Evolutionary conservation across 2,113 vertebrate species (phyloP).

Genomic region (Mystacornis crossleyi): DNA sequence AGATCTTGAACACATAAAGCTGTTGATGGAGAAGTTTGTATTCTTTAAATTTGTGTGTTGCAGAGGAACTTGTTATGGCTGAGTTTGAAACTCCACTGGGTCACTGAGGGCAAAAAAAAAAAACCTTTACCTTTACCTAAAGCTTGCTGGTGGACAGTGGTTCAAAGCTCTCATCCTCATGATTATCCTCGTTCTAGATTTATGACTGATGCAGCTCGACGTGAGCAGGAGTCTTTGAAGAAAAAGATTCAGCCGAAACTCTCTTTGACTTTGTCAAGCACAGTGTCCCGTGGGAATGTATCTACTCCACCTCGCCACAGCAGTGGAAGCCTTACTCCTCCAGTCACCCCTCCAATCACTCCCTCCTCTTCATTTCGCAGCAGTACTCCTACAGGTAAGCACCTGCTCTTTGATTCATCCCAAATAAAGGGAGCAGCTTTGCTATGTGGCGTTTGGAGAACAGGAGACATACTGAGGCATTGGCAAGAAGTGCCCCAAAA

Average conservation of each 20-base stretch:
- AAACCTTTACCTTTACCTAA: background rate
- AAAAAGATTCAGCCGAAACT: constrained; percentile 96
- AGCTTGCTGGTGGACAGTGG: background rate
- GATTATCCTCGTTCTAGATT: constrained; percentile 80
- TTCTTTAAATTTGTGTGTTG: background rate
- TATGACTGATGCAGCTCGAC: constrained; percentile 95
- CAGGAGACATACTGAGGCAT: background rate
- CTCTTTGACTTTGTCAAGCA: constrained; percentile 87
- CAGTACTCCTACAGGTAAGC: constrained; percentile 95
- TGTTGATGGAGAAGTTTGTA: background rate
- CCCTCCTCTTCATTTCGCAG: constrained; percentile 97
- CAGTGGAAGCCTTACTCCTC: constrained; percentile 97
- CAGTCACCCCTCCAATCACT: constrained; percentile 96
- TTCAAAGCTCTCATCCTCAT: background rate
- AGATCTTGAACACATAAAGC: background rate
- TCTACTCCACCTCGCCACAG: constrained; percentile 92
- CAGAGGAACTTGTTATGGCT: background rate
- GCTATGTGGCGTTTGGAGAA: background rate
- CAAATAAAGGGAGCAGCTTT: background rate
- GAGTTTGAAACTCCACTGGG: background rate
- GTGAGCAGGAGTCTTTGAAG: constrained; percentile 92
- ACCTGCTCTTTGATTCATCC: background rate
- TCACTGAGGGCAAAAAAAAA: background rate
- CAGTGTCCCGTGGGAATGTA: constrained; percentile 89
- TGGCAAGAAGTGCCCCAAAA: background rate